Base-by-base conservation (phyloP, 2,113 vertebrate genomes). In the Porphyrio hochstetteri region DNA sequence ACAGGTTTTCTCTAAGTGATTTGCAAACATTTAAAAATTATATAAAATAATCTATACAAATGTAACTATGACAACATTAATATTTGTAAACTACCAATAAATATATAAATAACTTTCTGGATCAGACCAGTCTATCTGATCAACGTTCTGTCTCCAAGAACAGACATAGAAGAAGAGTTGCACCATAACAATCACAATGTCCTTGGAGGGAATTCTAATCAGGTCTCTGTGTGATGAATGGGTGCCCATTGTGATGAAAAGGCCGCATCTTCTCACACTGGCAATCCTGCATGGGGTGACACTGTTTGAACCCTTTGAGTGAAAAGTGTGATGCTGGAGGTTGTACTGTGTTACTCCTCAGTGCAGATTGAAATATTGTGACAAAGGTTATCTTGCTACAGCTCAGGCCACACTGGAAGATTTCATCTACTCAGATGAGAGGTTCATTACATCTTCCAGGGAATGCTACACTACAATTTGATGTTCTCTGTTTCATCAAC, bases 211-310 rank as follows among this genome's bases (percentile, higher is more conserved):
- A 27, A 57, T 24, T 23, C 2, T 46, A 16, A 28, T 16, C 33
- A 31, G 9, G 15, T 31, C 12, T 53, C 4, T 6, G 21, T 9
- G 10, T 24, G 6, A 8, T 33, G 24, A 63, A 70, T 15, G 5
- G 2, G 3, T 46, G 3, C 4, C 6, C 20, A 28, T 56, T 60
- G 24, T 46, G 28, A 77, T 20, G 27, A 76, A 36, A 52, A 61
- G 5, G 2, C 3, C 16, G 42, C 5, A 4, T 75, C 14, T 2
- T 29, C 3, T 77, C 1, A 0, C 1, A 1, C 4, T 53, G 25
- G 5, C 7, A 17, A 24, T 35, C 8, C 9, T 8, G 16, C 10
- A 5, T 6, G 16, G 35, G 4, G 0, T 50, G 7, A 10, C 84
- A 21, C 29, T 3, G 1, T 4, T 8, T 69, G 20, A 64, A 57